phyloP scores from a whole-genome alignment of 2,113 vertebrate genomes.

The Crypturellus undulatus region DNA sequence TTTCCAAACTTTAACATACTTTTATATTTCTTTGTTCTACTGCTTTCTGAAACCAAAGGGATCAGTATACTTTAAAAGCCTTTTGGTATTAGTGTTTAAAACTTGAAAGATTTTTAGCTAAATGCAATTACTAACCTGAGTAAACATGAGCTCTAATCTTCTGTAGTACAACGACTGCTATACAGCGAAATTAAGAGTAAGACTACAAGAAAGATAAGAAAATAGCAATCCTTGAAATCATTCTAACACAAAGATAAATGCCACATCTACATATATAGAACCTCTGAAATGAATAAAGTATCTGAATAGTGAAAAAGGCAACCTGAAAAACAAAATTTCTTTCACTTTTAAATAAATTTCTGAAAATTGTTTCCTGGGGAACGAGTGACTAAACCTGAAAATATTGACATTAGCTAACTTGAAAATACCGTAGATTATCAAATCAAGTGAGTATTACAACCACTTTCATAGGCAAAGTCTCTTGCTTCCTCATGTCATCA shows the following conservation, averaged over 20 bases:
- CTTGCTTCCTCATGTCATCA: conserved; percentile 30
- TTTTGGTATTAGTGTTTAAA: neutral
- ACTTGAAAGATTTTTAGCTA: neutral
- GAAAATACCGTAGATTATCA: conserved; percentile 18
- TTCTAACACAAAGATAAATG: neutral
- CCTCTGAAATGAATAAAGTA: neutral
- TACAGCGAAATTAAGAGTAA: neutral
- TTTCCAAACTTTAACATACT: neutral
- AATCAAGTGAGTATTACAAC: neutral
- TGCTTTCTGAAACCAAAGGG: neutral
- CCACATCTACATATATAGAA: neutral
- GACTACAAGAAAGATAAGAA: neutral
- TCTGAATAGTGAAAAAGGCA: neutral
- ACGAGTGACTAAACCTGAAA: neutral
- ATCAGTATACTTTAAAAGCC: neutral
- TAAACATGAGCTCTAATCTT: neutral
- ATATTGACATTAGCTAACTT: neutral
- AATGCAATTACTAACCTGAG: neutral
- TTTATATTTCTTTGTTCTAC: neutral
- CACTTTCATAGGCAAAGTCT: conserved; percentile 17
- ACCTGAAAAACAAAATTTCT: neutral
- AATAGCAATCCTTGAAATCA: neutral
- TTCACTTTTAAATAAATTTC: conserved; percentile 24
- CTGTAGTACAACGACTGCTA: neutral
- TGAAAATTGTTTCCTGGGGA: neutral